Conservation (phyloP, 2,888 invertebrate genomes). For the Stegophylla sp. region DNA sequence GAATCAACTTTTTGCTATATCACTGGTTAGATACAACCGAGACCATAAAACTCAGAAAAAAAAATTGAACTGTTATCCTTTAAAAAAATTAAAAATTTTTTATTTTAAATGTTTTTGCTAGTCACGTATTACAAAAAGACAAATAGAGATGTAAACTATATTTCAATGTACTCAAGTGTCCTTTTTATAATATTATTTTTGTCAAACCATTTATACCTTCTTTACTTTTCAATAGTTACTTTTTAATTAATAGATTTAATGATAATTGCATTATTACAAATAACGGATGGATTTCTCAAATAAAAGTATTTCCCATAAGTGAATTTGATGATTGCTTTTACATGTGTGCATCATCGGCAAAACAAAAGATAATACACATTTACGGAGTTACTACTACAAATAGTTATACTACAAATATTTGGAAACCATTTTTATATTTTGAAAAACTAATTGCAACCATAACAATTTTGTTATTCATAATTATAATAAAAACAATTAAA, state of each 20-base stretch:
- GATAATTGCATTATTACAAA: slow-evolving; percentile 21
- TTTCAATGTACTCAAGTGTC: no score
- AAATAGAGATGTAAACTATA: no score
- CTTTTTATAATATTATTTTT: neutral
- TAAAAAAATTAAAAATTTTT: no score
- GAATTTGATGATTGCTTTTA: slow-evolving; percentile 25
- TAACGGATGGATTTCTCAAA: slow-evolving; percentile 17
- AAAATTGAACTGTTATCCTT: no score
- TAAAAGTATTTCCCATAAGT: slow-evolving; percentile 34
- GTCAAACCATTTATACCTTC: neutral
- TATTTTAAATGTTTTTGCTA: no score
- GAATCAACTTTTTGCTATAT: no score
- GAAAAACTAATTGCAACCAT: slow-evolving; percentile 8
- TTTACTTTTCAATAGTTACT: neutral
- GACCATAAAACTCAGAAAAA: no score
- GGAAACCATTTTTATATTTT: slow-evolving; percentile 20
- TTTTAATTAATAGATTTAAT: slow-evolving; percentile 26
- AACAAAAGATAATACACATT: slow-evolving; percentile 25
- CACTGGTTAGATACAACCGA: no score
- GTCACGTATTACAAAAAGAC: no score
- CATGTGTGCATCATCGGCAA: slow-evolving; percentile 26
- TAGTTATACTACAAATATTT: neutral
- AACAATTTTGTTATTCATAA: slow-evolving; percentile 22
- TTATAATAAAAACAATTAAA: slow-evolving; percentile 12
- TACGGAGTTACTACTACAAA: slow-evolving; percentile 26